Percentiles rank a stretch among this genome's conserved stretches.
Evolutionary conservation across 2,888 invertebrate species (phyloP).

Genomic region (Amphipyra berbera): DNA sequence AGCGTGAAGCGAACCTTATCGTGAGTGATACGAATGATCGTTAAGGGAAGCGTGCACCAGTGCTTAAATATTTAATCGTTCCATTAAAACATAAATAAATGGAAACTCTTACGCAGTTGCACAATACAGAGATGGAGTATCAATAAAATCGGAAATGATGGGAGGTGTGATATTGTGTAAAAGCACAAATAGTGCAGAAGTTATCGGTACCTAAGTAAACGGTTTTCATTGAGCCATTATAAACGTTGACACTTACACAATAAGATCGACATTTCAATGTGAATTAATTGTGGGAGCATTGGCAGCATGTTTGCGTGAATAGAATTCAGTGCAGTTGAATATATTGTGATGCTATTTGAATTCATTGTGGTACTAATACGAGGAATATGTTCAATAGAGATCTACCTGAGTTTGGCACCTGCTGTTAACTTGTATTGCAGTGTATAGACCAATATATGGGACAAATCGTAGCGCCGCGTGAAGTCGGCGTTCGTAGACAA

Average conservation of each 20-base stretch:
- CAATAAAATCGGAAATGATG: conserved; percentile 56
- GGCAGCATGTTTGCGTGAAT: conserved; percentile 53
- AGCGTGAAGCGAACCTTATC: conserved; percentile 69
- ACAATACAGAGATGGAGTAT: conserved; percentile 45
- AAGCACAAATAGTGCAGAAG: conserved; percentile 63
- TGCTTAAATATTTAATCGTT: conserved; percentile 49
- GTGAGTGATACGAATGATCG: conserved; percentile 52
- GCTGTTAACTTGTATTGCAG: conserved; percentile 65
- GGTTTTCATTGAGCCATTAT: conserved; percentile 56
- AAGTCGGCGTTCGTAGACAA: conserved; percentile 65
- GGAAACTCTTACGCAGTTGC: conserved; percentile 41
- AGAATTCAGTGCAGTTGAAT: conserved; percentile 69
- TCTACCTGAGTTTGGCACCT: conserved; percentile 85
- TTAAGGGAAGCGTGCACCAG: conserved; percentile 47
- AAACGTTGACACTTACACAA: conserved; percentile 45
- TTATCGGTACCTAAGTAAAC: conserved; percentile 54
- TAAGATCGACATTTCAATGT: conserved; percentile 48
- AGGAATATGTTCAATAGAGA: conserved; percentile 75
- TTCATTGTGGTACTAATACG: conserved; percentile 75
- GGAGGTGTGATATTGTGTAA: conserved; percentile 74
- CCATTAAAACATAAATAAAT: conserved; percentile 54
- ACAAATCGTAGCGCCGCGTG: conserved; percentile 84
- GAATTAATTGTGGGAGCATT: conserved; percentile 21
- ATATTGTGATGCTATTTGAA: conserved; percentile 67
- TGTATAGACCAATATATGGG: conserved; percentile 50